Evolutionary conservation across 2,113 vertebrate genomes (phyloP).

Genomic region (Sapajus apella): DNA sequence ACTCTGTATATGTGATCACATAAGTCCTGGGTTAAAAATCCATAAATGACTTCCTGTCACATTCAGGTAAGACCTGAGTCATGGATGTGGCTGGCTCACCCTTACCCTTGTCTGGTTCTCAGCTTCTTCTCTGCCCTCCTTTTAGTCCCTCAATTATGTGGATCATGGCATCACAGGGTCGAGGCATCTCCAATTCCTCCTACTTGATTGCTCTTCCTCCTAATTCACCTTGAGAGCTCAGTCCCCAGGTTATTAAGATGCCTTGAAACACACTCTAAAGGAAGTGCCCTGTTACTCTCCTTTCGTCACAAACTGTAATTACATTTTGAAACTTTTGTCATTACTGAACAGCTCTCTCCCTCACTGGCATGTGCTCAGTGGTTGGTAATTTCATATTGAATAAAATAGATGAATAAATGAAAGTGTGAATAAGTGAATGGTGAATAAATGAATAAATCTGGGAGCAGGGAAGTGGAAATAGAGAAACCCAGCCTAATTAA

Average conservation of each 20-base stretch:
- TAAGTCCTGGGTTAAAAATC: background rate
- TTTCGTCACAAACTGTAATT: background rate
- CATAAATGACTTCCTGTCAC: background rate
- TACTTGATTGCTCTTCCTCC: background rate
- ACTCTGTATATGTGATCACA: background rate
- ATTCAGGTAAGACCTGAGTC: background rate
- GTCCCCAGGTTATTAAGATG: no score
- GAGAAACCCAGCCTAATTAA: background rate
- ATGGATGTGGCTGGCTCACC: no score
- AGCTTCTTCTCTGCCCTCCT: background rate
- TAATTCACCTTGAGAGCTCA: background rate
- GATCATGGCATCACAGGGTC: background rate
- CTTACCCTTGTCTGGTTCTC: rapidly evolving
- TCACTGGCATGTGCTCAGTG: background rate
- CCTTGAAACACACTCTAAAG: background rate
- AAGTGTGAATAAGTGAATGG: background rate
- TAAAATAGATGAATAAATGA: background rate
- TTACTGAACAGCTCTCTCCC: background rate
- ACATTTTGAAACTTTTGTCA: background rate
- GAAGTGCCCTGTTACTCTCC: background rate
- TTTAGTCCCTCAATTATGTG: background rate
- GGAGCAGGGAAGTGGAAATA: background rate
- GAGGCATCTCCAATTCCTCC: background rate
- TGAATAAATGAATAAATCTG: background rate
- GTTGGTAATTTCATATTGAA: background rate